A percentile compares a stretch with the other conserved stretches of the same genome.
Evolutionary conservation across 2,113 vertebrate genomes (phyloP).

Genomic region (Oreochromis spilurus): DNA sequence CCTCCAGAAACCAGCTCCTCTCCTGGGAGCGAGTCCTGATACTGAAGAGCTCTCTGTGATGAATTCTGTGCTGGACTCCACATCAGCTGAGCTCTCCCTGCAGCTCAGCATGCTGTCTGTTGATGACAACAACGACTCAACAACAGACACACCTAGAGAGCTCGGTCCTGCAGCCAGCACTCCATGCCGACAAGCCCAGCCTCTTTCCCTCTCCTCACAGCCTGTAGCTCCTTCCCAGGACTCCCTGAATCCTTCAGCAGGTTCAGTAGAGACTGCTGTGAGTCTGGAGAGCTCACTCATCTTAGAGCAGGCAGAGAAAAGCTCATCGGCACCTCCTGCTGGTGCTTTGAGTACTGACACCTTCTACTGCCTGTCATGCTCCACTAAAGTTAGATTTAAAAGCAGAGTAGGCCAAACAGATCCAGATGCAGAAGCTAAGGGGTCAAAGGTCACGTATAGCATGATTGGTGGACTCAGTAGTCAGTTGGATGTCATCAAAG

Average conservation of each 20-base stretch:
- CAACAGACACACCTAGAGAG: constrained; percentile 53
- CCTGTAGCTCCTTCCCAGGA: background rate
- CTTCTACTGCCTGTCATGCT: constrained; percentile 83
- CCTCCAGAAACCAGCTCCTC: constrained; percentile 37
- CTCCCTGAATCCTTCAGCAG: constrained; percentile 17
- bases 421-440: constrained; percentile 12
- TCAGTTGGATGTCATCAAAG: constrained; percentile 84
- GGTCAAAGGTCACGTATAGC: constrained; percentile 80
- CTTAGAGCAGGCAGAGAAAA: background rate
- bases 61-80: constrained; percentile 7
- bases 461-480: constrained; percentile 88
- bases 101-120: constrained; percentile 76
- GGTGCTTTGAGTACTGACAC: constrained; percentile 58
- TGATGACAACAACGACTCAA: constrained; percentile 38
- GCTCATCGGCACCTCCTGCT: constrained; percentile 27
- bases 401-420: background rate
- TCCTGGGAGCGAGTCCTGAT: background rate
- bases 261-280: background rate
- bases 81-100: constrained; percentile 74
- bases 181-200: constrained; percentile 49
- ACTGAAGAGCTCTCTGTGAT: constrained; percentile 16
- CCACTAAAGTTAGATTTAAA: constrained; percentile 75
- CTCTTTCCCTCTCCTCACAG: background rate
- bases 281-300: background rate
- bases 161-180: constrained; percentile 61